These are phyloP conservation scores for Leptopilina myrica DNA, from an alignment of 2,888 invertebrate genomes.

Conservation along the genomic window DNA sequence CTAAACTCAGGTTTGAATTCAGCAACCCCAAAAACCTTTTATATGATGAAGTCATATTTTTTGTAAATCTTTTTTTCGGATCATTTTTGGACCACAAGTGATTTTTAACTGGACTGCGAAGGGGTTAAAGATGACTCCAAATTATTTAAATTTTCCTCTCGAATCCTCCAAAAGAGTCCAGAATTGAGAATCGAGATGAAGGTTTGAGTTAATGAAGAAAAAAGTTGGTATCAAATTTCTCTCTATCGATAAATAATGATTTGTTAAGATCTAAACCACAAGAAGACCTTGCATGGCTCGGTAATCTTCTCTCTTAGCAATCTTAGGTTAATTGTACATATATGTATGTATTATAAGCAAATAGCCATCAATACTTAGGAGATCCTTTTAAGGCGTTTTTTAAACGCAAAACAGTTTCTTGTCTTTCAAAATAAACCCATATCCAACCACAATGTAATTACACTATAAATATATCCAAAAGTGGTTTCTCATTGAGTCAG, in stretches of 20 bases:
- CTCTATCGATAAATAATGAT: constrained; percentile 64
- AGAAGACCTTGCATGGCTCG: constrained; percentile 70
- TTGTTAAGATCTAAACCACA: constrained; percentile 69
- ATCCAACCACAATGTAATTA: constrained; percentile 32
- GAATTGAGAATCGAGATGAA: neutral
- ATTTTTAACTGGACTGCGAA: too few species aligned
- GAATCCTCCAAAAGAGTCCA: too few species aligned
- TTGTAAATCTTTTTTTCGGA: too few species aligned
- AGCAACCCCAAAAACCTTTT: too few species aligned
- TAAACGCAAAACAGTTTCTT: constrained; percentile 44
- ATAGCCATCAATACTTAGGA: constrained; percentile 61
- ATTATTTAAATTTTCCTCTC: too few species aligned
- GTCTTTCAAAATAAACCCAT: constrained; percentile 40
- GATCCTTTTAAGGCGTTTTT: constrained; percentile 63
- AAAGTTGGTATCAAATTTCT: constrained; percentile 59
- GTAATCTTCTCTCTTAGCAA: constrained; percentile 62
- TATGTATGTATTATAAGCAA: constrained; percentile 63
- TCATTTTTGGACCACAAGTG: too few species aligned
- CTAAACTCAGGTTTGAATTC: too few species aligned
- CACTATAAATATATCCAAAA: constrained; percentile 20
- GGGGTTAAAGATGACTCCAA: too few species aligned
- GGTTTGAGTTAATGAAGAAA: constrained; percentile 49
- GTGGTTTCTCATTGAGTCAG: constrained; percentile 36
- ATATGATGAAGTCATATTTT: too few species aligned
- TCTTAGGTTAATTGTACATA: constrained; percentile 66